A percentile compares a stretch with the other conserved stretches of the same genome.
Evolutionary conservation across 2,797 vertebrate genomes (phyloP).

Genomic region (Craterocephalus amniculus): DNA sequence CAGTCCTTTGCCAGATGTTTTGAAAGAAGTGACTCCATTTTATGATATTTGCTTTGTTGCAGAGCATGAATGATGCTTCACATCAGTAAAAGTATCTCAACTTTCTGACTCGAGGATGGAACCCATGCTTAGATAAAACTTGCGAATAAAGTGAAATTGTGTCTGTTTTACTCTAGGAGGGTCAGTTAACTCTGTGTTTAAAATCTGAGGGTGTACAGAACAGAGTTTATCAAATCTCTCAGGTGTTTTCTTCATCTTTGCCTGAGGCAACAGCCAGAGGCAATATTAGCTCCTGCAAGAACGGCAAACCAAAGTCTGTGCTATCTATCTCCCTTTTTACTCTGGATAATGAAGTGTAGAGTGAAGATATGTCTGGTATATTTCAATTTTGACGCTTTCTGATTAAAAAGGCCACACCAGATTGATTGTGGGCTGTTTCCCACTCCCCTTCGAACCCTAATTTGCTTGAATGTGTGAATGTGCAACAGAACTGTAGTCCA

Average conservation of each 20-base stretch:
- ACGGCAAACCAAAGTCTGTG: background rate
- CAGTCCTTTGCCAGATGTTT: background rate
- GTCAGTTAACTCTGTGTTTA: background rate
- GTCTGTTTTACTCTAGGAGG: background rate
- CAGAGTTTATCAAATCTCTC: background rate
- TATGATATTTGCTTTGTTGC: background rate
- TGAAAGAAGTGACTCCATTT: background rate
- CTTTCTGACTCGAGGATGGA: background rate
- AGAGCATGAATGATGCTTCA: background rate
- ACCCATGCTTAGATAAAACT: too few species aligned
- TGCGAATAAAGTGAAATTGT: background rate
- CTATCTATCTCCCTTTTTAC: background rate
- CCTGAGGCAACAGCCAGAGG: background rate
- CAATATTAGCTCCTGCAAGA: background rate
- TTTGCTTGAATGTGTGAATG: background rate
- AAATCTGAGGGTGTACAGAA: background rate
- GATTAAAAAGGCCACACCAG: background rate
- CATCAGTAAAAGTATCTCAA: background rate
- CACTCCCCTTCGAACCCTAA: background rate
- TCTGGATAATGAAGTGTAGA: background rate
- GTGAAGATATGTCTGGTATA: background rate
- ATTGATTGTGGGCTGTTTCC: background rate
- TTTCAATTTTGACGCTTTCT: background rate
- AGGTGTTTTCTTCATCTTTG: background rate
- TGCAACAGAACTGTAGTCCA: background rate